Base-by-base conservation (phyloP, 2,888 invertebrate genomes). In the Euplexia lucipara region DNA sequence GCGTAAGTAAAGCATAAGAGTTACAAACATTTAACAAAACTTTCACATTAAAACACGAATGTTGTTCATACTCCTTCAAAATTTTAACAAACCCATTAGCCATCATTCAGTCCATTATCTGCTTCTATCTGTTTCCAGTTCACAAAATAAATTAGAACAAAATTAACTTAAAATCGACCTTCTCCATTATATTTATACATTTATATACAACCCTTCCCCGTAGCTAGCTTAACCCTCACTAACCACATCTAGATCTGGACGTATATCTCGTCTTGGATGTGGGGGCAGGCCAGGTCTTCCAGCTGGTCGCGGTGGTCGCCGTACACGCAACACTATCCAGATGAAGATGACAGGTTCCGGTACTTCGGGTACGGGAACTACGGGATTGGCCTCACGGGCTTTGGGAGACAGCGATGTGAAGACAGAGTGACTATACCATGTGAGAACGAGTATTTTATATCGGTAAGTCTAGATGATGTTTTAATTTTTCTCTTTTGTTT, bases 341-440 rank as follows among this genome's bases (percentile, higher is more conserved):
- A 60, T 1, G 78, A 77, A 2, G 86, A 89, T 35, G 88, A 90
- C 75, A 75, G 86, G 67, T 82, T 90, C 80, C 85, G 90, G 67
- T 93, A 93, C 86, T 89, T 88, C 75, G 93, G 93, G 2, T 95
- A 93, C 64, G 93, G 94, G 34, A 90, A 91, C 85, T 92, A 87
- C 67, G 92, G 93, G 0, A 78, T 86, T 1, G 89, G 92, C 0
- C 82, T 90, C 51, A 67, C 64, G 3, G 92, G 91, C 0, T 89
- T 84, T 32, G 93, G 94, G 0, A 80, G 95, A 41, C 92, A 92
- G 75, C 88, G 95, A 0, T 98, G 98, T 85, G 92, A 92, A 14
- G 98, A 98, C 86, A 96, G 97, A 52, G 96, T 98, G 51, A 96
- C 98, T 0, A 97, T 98, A 91, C 97, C 98, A 0, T 98, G 98